A percentile compares a stretch with the other conserved stretches of the same genome.
phyloP scores from a whole-genome alignment of 2,797 vertebrate species.

The Eutrigla gurnardus region DNA sequence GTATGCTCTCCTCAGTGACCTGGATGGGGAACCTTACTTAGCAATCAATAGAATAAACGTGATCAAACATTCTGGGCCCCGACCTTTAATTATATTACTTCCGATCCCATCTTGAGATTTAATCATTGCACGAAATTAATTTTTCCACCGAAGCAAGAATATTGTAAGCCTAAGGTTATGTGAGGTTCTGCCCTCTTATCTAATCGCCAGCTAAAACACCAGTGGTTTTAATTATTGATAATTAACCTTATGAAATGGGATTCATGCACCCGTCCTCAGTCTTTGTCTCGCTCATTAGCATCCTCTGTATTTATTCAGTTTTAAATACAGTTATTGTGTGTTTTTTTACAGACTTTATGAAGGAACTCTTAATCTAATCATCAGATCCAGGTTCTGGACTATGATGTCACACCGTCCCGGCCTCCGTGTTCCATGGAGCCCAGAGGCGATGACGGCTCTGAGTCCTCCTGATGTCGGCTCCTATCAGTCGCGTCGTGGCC shows the following conservation, averaged over 20 bases:
- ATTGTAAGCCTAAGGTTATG: conserved; percentile 50
- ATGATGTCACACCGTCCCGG: conserved; percentile 28
- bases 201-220: conserved; percentile 53
- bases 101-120: conserved; percentile 37
- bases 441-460: conserved; percentile 29
- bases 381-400: conserved; percentile 13
- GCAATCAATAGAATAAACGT: conserved; percentile 33
- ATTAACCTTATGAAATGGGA: conserved; percentile 61
- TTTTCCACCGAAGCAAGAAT: conserved; percentile 39
- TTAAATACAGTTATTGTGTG: conserved; percentile 1
- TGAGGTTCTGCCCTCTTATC: conserved; percentile 39
- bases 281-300: conserved; percentile 22
- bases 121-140: conserved; percentile 56
- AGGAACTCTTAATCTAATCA: conserved; percentile 48
- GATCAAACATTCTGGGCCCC: conserved; percentile 41
- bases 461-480: conserved; percentile 54
- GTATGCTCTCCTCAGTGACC: conserved; percentile 1
- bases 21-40: conserved; percentile 23
- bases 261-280: conserved; percentile 22
- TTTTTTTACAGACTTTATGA: conserved; percentile 24
- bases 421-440: conserved; percentile 27
- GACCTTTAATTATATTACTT: conserved; percentile 46
- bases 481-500: conserved; percentile 59
- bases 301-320: conserved; percentile 7
- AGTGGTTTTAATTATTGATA: conserved; percentile 61